Conservation (phyloP, 2,888 invertebrate species). For the Eilema griseolum region DNA sequence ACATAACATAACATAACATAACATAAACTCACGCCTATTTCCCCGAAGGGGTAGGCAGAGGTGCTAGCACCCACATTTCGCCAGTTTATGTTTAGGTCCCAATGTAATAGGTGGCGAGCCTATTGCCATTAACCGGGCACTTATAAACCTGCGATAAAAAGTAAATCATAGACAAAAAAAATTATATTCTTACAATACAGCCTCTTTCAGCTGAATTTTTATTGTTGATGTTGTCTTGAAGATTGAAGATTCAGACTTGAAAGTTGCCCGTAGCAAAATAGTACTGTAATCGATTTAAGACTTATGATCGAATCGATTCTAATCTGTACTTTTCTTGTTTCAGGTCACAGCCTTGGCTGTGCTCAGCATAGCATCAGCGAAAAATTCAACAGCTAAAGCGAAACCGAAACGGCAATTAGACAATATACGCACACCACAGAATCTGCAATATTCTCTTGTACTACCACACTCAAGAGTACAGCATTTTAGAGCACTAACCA, state of each 20-base stretch:
- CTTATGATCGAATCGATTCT: slow-evolving; percentile 19
- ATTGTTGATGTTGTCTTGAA: not conserved
- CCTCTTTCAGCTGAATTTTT: not conserved
- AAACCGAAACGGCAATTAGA: slow-evolving; percentile 86
- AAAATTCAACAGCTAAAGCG: slow-evolving; percentile 80
- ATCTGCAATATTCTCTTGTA: slow-evolving; percentile 87
- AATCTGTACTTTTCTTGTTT: slow-evolving; percentile 66
- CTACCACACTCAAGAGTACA: slow-evolving; percentile 86
- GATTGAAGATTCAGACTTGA: not conserved
- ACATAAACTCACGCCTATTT: too few relatives aligned
- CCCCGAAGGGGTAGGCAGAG: too few relatives aligned
- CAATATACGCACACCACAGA: slow-evolving; percentile 85
- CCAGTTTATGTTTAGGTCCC: too few relatives aligned
- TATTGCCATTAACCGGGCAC: too few relatives aligned
- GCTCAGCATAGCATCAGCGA: slow-evolving; percentile 82
- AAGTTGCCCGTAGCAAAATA: slow-evolving; percentile 36
- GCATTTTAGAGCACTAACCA: slow-evolving; percentile 83
- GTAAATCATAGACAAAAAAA: too few relatives aligned
- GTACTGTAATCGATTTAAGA: slow-evolving; percentile 11
- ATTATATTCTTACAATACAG: not conserved
- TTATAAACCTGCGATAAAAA: too few relatives aligned
- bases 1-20: too few relatives aligned
- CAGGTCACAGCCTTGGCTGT: slow-evolving; percentile 87
- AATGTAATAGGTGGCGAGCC: too few relatives aligned
- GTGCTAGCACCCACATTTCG: too few relatives aligned